A percentile compares a stretch with the other conserved stretches of the same genome.
These are phyloP conservation scores for Pogona vitticeps DNA, from an alignment of 2,113 vertebrate species.

Conservation along the genomic window DNA sequence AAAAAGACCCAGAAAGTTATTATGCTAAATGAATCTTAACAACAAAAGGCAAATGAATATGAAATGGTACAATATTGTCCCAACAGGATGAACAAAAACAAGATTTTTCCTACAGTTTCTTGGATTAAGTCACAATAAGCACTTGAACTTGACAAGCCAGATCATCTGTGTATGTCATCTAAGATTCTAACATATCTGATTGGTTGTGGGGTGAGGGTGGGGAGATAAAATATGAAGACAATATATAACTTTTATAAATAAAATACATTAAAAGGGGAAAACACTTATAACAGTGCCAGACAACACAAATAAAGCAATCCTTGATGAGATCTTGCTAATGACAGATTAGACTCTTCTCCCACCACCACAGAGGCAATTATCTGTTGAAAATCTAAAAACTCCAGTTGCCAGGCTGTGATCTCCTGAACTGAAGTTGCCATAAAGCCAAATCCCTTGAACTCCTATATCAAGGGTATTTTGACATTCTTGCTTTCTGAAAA, in stretches of 20 bases:
- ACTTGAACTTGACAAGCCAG: neutral
- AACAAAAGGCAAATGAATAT: too few species aligned
- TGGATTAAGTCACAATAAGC: fast-evolving
- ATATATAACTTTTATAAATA: constrained; percentile 66
- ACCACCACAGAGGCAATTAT: neutral
- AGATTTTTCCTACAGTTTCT: neutral
- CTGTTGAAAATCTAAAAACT: constrained; percentile 50
- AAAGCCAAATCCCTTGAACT: neutral
- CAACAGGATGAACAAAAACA: neutral
- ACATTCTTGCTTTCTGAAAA: neutral
- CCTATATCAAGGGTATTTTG: neutral
- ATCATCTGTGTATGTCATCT: neutral
- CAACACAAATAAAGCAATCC: constrained; percentile 71
- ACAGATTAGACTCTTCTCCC: constrained; percentile 33
- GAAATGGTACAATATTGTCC: neutral
- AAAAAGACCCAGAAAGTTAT: neutral
- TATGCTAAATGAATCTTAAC: neutral
- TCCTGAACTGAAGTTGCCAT: constrained; percentile 25
- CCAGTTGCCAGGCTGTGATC: constrained; percentile 19
- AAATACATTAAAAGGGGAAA: constrained; percentile 59
- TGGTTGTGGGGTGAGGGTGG: neutral
- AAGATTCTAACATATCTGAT: neutral
- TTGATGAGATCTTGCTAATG: constrained; percentile 39
- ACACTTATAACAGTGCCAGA: constrained; percentile 70
- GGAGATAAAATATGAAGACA: constrained; percentile 36